Evolutionary conservation across 2,888 invertebrate genomes (phyloP), one percentile per base, ranked within the genome.

Genomic region (Lottia scabra): DNA sequence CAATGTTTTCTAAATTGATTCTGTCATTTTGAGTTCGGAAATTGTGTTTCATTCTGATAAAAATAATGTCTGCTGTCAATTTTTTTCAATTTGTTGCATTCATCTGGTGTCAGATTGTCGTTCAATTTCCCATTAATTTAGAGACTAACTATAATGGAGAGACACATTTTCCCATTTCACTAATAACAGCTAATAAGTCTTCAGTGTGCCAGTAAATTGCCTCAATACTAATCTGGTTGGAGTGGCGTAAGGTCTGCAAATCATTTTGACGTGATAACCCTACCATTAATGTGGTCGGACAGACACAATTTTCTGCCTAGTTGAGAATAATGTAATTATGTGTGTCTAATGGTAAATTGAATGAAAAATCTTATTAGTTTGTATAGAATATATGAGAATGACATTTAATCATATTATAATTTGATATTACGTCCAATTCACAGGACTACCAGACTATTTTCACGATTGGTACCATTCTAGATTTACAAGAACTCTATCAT

Each of bases 251-350:
- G 56, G 56, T 19, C 23, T 23, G 19, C 56, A 56, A 56, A 56
- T 56, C 23, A 56, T 23, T 23, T 56, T 56, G 56, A 56, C 56
- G 13, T 56, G 23, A 56, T 23, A 19, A 10, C 56, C 23, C 56
- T 56, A 19, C 10, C 23, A 56, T 56, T 56, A 56, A 56, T 56
- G 56, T 56, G 56, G 56, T 56, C 56, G 12, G 23, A 19, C 56
- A 56, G 56, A 56, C 56, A 23, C 56, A 56, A 56, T 56, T 56
- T 56, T 56, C 56, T 56, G 56, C 56, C 23, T 56, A 56, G 56
- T 56, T 56, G 56, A 56, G 23, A 56, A 23, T 56, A 56, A 56
- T 56, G n/a, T 56, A 56, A 23, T 56, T 56, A 56, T 12, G 56
- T 56, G 10, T 56, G 19, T 38, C 38, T 38, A 38, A 38, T 38